Evolutionary conservation across 2,113 vertebrate species (phyloP).

Genomic region (Mirza zaza): DNA sequence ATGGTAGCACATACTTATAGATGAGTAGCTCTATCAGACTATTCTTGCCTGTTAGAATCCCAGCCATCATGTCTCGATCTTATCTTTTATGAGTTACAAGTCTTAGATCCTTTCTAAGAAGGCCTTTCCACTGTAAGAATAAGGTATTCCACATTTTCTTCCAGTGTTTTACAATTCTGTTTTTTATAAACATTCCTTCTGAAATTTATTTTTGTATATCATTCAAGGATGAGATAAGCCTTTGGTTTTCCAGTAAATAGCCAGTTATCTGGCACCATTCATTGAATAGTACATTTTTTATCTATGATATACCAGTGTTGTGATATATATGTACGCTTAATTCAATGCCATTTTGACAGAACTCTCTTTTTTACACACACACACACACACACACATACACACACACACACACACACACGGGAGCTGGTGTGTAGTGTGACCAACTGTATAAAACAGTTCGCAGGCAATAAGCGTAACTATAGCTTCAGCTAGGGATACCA

Average conservation of each 20-base stretch:
- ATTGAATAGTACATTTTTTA: not conserved
- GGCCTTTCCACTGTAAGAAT: not conserved
- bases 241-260: not conserved
- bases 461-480: not conserved
- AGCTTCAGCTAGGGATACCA: not conserved
- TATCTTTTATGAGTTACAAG: not conserved
- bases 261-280: not conserved
- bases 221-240: not conserved
- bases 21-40: not conserved
- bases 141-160: not conserved
- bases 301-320: not conserved
- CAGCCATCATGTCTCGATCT: not conserved
- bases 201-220: not conserved
- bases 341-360: not conserved
- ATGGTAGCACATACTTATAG: not conserved
- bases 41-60: not conserved
- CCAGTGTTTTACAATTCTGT: not conserved
- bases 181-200: not conserved
- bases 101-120: not conserved
- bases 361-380: not conserved
- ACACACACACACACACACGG: no score
- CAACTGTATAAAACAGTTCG: not conserved
- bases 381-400: no score
- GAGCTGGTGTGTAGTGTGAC: not conserved
- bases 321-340: not conserved